Evolutionary conservation across 2,888 invertebrate species (phyloP).

Genomic region (Fabriciana adippe): DNA sequence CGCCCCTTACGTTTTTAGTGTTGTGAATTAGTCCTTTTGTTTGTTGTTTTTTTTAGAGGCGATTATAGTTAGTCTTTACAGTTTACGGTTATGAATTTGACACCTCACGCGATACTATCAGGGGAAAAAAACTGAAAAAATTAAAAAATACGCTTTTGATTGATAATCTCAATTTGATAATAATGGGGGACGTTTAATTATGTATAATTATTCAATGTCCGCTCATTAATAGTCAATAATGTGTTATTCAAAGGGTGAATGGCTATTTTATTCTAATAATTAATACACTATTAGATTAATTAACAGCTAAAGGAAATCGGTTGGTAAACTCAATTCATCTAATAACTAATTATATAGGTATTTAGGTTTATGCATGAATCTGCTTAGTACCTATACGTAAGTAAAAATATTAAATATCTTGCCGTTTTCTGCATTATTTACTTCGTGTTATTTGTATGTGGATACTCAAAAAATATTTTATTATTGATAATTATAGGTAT

Average conservation of each 20-base stretch:
- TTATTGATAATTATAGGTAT: too few species aligned
- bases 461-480: too few species aligned
- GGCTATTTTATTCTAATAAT: background rate
- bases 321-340: too few species aligned
- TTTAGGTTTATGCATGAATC: too few species aligned
- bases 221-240: background rate
- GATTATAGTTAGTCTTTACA: slow-evolving; percentile 50
- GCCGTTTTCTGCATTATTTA: too few species aligned
- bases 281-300: background rate
- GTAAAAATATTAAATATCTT: too few species aligned
- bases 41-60: slow-evolving; percentile 64
- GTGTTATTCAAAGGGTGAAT: background rate
- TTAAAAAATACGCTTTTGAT: slow-evolving; percentile 28
- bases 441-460: too few species aligned
- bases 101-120: slow-evolving; percentile 66
- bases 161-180: slow-evolving; percentile 36
- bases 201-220: slow-evolving; percentile 11
- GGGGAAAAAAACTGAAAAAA: slow-evolving; percentile 39
- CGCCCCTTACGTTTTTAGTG: slow-evolving; percentile 71
- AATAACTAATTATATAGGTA: too few species aligned
- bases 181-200: slow-evolving; percentile 10
- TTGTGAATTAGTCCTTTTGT: slow-evolving; percentile 72
- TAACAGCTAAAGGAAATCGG: too few species aligned
- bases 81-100: slow-evolving; percentile 65
- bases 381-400: too few species aligned